Evolutionary conservation across 2,113 vertebrate genomes (phyloP).

Genomic region (Nesogale talazaci): DNA sequence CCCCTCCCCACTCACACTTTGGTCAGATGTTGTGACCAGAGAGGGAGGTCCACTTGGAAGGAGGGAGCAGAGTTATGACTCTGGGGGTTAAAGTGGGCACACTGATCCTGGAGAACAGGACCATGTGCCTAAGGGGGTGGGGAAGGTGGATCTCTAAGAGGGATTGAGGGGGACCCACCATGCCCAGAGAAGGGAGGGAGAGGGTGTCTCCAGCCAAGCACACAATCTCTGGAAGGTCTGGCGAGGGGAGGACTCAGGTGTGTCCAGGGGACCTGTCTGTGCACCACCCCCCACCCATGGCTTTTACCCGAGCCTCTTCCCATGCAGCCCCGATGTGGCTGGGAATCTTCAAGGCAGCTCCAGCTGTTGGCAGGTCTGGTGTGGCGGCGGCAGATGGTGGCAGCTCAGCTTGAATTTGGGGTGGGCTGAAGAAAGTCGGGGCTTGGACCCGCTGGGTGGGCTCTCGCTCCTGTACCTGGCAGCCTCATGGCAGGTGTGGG

Average conservation of each 20-base stretch:
- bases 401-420: neutral
- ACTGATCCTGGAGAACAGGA: no score
- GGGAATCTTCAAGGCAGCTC: neutral
- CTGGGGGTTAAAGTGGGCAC: neutral
- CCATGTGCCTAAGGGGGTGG: neutral
- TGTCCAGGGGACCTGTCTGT: neutral
- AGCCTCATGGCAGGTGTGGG: neutral
- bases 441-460: neutral
- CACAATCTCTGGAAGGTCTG: neutral
- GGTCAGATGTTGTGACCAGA: no score
- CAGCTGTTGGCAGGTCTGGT: neutral
- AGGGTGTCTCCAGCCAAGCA: neutral
- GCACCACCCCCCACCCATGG: no score
- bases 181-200: neutral
- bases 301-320: neutral
- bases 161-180: no score
- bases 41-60: neutral
- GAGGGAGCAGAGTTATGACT: neutral
- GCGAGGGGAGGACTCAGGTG: neutral
- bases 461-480: neutral
- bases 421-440: neutral
- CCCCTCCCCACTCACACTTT: neutral
- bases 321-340: rapidly evolving
- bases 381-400: neutral
- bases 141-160: neutral